Evolutionary conservation across 2,113 vertebrate genomes (phyloP).

Genomic region (Syngnathoides biaculeatus): DNA sequence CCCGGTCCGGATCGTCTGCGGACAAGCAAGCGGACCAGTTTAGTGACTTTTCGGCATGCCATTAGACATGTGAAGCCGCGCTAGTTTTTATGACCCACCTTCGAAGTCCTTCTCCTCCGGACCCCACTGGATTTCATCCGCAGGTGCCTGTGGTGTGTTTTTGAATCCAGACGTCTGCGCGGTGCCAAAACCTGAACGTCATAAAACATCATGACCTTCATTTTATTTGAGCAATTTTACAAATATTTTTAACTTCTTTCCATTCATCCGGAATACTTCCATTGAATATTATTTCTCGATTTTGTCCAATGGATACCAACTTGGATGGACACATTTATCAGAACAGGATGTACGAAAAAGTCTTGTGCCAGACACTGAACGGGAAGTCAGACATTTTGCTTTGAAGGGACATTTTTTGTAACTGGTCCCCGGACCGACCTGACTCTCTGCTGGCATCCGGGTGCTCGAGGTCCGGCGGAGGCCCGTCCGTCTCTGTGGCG

Average conservation of each 20-base stretch:
- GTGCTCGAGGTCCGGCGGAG: slow-evolving; percentile 58
- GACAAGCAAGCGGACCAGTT: neutral
- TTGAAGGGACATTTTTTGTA: neutral
- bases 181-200: slow-evolving; percentile 5
- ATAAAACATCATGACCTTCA: slow-evolving; percentile 3
- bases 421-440: slow-evolving; percentile 30
- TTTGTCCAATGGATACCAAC: too few relatives aligned
- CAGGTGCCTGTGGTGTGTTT: slow-evolving; percentile 42
- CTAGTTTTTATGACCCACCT: slow-evolving; percentile 66
- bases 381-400: neutral
- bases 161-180: slow-evolving; percentile 27
- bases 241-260: too few relatives aligned
- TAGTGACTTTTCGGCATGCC: neutral
- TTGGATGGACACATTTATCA: too few relatives aligned
- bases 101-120: slow-evolving; percentile 81
- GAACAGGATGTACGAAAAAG: too few relatives aligned
- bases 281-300: too few relatives aligned
- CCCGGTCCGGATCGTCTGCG: slow-evolving; percentile 78
- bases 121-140: slow-evolving; percentile 53
- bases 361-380: neutral
- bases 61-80: neutral
- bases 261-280: too few relatives aligned
- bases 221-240: too few relatives aligned
- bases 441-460: slow-evolving; percentile 49
- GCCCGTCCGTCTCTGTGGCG: slow-evolving; percentile 57